Conservation (phyloP, 2,888 invertebrate genomes). For the Argyresthia goedartella region DNA sequence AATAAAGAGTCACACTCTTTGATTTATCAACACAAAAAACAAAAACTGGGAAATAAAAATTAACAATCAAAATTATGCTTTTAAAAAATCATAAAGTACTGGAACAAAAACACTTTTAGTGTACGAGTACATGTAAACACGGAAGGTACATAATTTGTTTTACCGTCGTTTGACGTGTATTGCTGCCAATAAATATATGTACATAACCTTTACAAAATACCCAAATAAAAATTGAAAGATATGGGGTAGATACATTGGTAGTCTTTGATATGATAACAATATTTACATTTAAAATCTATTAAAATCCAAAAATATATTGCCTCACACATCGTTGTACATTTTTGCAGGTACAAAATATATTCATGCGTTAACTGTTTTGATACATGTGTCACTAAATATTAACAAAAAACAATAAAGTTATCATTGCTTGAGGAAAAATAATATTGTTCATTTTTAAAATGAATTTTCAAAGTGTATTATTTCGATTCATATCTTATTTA, state of each 20-base stretch:
- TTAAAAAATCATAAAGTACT: conserved; percentile 30
- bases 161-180: conserved; percentile 38
- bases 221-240: conserved; percentile 16
- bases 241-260: conserved; percentile 8
- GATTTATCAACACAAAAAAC: conserved; percentile 28
- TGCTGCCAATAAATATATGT: conserved; percentile 30
- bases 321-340: conserved; percentile 51
- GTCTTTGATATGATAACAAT: conserved; percentile 47
- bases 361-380: no score
- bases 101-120: conserved; percentile 46
- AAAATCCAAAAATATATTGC: conserved; percentile 58
- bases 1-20: conserved; percentile 57
- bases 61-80: conserved; percentile 41
- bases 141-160: conserved; percentile 18
- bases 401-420: no score
- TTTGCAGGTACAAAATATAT: conserved; percentile 20
- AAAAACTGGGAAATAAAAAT: conserved; percentile 36
- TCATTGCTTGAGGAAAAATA: no score
- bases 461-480: no score
- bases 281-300: conserved; percentile 30
- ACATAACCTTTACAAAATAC: conserved; percentile 16
- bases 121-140: conserved; percentile 39
- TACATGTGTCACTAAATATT: no score
- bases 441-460: no score
- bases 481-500: no score